Conservation (phyloP, 2,113 vertebrate species). For the Hemichromis elongatus region DNA sequence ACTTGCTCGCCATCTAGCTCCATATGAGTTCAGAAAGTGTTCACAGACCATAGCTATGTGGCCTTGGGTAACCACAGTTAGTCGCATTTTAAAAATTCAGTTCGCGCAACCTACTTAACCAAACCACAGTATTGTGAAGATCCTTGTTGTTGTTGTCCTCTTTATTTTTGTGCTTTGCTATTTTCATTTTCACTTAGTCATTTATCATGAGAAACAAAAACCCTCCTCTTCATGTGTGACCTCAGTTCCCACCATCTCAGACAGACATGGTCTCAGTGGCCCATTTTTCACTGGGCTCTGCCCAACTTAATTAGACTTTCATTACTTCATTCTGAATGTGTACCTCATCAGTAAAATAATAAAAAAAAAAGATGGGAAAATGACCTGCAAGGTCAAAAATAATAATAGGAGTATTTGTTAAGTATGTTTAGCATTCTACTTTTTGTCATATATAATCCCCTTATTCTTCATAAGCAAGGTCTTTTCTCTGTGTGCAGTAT, state of each 20-base stretch:
- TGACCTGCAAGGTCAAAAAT: not conserved
- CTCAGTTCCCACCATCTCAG: conserved; percentile 40
- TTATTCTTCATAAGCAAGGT: not conserved
- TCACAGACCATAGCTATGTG: not conserved
- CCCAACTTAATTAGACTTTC: conserved; percentile 23
- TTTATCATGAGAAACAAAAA: conserved; percentile 27
- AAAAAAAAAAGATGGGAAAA: not conserved
- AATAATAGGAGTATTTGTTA: not conserved
- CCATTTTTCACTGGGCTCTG: conserved; percentile 24
- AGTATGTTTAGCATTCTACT: not conserved
- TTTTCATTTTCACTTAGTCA: conserved; percentile 19
- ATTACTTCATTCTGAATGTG: conserved; percentile 1
- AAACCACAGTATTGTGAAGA: conserved; percentile 24
- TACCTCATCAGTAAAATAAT: not conserved
- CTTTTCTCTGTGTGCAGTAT: not conserved
- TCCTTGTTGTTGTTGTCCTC: not conserved
- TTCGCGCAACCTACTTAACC: conserved; percentile 2
- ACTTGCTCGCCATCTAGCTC: not conserved
- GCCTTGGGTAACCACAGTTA: conserved; percentile 13
- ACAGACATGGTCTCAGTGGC: conserved; percentile 24
- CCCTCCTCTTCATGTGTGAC: not conserved
- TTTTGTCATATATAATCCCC: not conserved
- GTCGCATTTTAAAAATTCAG: conserved; percentile 19
- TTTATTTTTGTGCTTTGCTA: not conserved
- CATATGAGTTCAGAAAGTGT: not conserved